A percentile compares a stretch with the other conserved stretches of the same genome.
Evolutionary conservation across 2,797 vertebrate genomes (phyloP).

Genomic region (Clangula hyemalis): DNA sequence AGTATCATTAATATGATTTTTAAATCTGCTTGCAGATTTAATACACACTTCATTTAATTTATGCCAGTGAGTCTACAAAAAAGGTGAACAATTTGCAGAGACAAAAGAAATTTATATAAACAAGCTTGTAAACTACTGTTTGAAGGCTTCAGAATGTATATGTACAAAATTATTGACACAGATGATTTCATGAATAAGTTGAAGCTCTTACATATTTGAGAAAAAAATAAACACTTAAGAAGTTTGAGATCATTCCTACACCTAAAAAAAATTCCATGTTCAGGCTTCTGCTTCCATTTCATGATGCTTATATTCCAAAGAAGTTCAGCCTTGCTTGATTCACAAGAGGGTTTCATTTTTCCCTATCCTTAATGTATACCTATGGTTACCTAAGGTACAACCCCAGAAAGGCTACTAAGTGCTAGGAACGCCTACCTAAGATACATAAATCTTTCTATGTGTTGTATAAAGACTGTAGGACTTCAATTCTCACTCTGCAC

Average conservation of each 20-base stretch:
- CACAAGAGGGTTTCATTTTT: not conserved
- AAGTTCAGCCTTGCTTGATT: not conserved
- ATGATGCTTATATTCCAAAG: not conserved
- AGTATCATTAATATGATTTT: not conserved
- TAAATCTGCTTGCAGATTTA: not conserved
- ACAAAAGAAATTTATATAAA: not conserved
- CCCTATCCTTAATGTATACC: not conserved
- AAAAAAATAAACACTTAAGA: not conserved
- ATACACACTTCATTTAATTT: not conserved
- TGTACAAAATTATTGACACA: not conserved
- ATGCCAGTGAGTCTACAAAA: not conserved
- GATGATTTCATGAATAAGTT: not conserved
- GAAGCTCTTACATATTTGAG: accelerated
- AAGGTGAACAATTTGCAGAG: not conserved
- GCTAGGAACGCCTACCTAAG: not conserved
- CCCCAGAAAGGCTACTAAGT: not conserved
- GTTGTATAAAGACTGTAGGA: not conserved
- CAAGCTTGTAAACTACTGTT: not conserved
- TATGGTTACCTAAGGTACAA: not conserved
- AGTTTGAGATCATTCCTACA: not conserved
- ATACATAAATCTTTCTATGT: not conserved
- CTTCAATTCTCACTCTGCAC: not conserved
- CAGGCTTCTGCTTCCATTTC: not conserved
- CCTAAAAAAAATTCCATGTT: accelerated
- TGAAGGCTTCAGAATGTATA: not conserved